These are phyloP conservation scores for Cynopterus sphinx DNA, from an alignment of 2,797 vertebrate genomes.

Conservation along the genomic window DNA sequence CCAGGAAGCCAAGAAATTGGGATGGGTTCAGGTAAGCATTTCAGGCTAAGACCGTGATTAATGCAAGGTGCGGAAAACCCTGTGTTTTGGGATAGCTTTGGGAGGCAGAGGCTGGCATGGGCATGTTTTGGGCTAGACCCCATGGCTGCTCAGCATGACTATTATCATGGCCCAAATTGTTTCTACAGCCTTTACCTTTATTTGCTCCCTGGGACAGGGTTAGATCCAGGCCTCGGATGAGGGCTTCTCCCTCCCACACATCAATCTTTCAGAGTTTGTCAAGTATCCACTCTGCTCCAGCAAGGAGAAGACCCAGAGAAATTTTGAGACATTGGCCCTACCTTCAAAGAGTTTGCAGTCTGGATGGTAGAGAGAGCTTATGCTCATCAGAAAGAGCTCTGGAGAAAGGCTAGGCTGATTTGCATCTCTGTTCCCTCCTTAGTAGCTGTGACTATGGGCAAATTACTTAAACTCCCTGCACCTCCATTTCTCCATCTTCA, in stretches of 20 bases:
- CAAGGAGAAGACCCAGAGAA: not conserved
- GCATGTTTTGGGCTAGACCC: not conserved
- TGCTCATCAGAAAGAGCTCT: not conserved
- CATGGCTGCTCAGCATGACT: not conserved
- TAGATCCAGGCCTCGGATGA: not conserved
- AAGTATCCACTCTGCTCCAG: not conserved
- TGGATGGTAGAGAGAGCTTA: not conserved
- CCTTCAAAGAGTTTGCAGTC: not conserved
- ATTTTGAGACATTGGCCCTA: not conserved
- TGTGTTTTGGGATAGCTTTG: not conserved
- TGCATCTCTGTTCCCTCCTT: not conserved
- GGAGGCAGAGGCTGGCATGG: not conserved
- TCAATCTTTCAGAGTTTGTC: not conserved
- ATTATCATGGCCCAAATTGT: not conserved
- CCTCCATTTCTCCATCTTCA: not conserved
- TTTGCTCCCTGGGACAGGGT: not conserved
- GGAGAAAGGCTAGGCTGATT: not conserved
- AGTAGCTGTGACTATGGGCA: not conserved
- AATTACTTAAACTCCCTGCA: not conserved
- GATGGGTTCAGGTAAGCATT: not conserved
- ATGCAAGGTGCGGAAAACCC: not conserved
- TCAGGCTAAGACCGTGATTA: not conserved
- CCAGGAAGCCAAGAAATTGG: not conserved
- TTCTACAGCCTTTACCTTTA: not conserved
- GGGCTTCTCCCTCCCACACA: not conserved